Evolutionary conservation across 2,888 invertebrate species (phyloP).

Genomic region (Athalia rosae): DNA sequence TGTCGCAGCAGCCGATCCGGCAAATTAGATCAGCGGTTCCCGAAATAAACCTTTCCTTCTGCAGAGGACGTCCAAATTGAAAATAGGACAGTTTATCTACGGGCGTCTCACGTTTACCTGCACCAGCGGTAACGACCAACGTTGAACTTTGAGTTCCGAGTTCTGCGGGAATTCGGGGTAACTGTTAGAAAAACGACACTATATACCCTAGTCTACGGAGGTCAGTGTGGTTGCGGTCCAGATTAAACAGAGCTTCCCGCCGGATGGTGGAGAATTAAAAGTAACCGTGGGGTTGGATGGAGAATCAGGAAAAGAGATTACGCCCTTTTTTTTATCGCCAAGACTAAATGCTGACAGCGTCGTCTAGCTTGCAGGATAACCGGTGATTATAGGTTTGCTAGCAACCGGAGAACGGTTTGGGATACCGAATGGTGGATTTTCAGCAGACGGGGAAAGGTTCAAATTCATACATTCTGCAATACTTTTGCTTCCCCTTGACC

Average conservation of each 20-base stretch:
- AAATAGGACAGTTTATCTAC: conserved; percentile 41
- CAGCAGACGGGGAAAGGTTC: conserved; percentile 23
- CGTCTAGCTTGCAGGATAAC: conserved; percentile 9
- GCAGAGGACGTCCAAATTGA: conserved; percentile 31
- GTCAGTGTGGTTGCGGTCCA: conserved; percentile 20
- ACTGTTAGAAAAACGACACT: neutral
- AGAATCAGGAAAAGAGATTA: conserved; percentile 9
- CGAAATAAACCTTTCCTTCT: conserved; percentile 30
- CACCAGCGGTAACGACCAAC: neutral
- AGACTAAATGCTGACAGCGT: conserved; percentile 30
- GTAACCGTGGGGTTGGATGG: conserved; percentile 16
- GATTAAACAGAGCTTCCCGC: conserved; percentile 16
- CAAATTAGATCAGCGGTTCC: conserved; percentile 34
- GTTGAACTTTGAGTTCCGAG: no score
- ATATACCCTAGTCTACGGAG: conserved; percentile 29
- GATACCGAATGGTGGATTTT: conserved; percentile 26
- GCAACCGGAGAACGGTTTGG: conserved; percentile 14
- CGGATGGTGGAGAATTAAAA: neutral
- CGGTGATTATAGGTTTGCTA: conserved; percentile 30
- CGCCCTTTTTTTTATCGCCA: neutral
- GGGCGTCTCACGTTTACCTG: conserved; percentile 37
- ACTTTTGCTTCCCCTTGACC: neutral
- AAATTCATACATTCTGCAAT: neutral
- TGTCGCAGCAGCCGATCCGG: conserved; percentile 31
- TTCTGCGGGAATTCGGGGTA: no score